Evolutionary conservation across 2,113 vertebrate genomes (phyloP).

Genomic region (Gadus chalcogrammus): DNA sequence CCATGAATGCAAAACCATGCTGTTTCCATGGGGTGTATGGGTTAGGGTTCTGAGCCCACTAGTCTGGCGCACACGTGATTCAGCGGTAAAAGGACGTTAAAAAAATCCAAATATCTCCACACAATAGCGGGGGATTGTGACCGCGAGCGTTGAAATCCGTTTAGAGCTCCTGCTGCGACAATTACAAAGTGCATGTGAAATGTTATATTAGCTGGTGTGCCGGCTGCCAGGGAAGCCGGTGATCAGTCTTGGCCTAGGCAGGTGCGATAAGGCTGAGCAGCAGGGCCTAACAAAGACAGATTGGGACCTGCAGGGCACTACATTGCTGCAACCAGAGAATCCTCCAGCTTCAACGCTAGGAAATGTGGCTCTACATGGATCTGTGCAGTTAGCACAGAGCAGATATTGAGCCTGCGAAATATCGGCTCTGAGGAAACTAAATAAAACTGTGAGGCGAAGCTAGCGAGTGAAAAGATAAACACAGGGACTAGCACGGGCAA

Average conservation of each 20-base stretch:
- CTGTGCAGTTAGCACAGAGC: slow-evolving; percentile 29
- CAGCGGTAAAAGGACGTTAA: no score
- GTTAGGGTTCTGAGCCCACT: no score
- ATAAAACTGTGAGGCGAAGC: no score
- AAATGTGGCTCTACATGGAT: slow-evolving; percentile 50
- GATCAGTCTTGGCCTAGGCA: slow-evolving; percentile 65
- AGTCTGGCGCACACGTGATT: no score
- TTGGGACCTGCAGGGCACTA: slow-evolving; percentile 56
- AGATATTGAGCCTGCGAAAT: slow-evolving; percentile 7
- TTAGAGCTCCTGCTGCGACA: slow-evolving; percentile 52
- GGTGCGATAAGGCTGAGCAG: slow-evolving; percentile 43
- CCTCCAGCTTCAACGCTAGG: slow-evolving; percentile 36
- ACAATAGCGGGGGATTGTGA: neutral
- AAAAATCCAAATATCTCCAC: neutral
- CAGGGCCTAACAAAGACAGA: slow-evolving; percentile 69
- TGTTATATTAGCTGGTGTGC: slow-evolving; percentile 52
- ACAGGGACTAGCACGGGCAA: no score
- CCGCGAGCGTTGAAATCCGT: slow-evolving; percentile 14
- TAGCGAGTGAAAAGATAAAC: no score
- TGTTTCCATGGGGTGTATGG: no score
- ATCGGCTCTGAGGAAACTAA: neutral
- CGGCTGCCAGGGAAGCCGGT: slow-evolving; percentile 52
- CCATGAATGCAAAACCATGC: no score
- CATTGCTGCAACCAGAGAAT: slow-evolving; percentile 44
- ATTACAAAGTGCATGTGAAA: slow-evolving; percentile 57